These are phyloP conservation scores for Mustelus asterias DNA, from an alignment of 2,113 vertebrate species.

Conservation along the genomic window DNA sequence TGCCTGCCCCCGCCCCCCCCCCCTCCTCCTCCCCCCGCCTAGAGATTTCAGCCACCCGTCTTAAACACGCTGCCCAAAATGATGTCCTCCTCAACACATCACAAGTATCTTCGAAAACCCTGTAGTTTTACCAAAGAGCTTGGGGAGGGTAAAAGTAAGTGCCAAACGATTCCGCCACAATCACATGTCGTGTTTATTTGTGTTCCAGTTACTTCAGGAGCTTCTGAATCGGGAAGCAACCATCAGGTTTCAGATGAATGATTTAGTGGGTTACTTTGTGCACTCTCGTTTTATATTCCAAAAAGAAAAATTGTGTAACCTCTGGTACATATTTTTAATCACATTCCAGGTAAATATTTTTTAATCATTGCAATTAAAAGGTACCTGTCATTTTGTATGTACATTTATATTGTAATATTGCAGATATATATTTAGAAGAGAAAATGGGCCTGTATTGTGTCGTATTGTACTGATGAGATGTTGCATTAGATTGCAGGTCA, in stretches of 20 bases:
- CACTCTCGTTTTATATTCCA: not conserved
- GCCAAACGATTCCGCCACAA: constrained; percentile 15
- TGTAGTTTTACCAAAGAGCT: constrained; percentile 19
- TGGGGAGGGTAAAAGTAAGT: not conserved
- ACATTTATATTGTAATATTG: constrained; percentile 27
- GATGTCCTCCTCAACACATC: not conserved
- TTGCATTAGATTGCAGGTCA: constrained; percentile 29
- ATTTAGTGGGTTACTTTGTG: not conserved
- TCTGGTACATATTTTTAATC: not conserved
- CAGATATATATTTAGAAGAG: constrained; percentile 30
- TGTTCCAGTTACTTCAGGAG: not conserved
- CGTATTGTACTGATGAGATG: not conserved
- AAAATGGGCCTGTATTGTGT: constrained; percentile 8
- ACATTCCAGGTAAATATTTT: not conserved
- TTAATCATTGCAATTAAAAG: constrained; percentile 28
- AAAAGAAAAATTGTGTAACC: not conserved
- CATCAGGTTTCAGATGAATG: not conserved
- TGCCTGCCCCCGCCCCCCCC: too few species aligned
- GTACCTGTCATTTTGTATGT: constrained; percentile 28
- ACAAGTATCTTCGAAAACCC: not conserved
- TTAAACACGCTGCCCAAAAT: not conserved
- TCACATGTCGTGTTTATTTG: not conserved
- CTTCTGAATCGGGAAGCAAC: not conserved
- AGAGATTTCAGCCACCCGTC: not conserved
- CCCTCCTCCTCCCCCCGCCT: not conserved